phyloP scores from a whole-genome alignment of 1,140 invertebrate genomes.

The Tetragonula clypearis region DNA sequence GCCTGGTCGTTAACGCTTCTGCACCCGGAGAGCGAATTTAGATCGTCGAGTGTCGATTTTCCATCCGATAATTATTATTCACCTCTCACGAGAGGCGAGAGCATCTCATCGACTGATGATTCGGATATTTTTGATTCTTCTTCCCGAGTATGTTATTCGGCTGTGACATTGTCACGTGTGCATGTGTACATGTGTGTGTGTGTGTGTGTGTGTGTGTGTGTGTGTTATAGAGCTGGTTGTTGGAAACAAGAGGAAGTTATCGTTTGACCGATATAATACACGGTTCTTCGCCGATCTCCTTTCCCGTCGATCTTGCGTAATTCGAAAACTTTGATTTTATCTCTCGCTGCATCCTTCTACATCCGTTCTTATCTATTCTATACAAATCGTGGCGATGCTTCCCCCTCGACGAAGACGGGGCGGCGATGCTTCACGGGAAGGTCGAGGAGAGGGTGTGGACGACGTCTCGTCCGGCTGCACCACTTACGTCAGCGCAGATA shows the following conservation, averaged over 20 bases:
- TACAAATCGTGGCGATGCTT: too few relatives aligned
- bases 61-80: slow-evolving; percentile 11
- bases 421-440: slow-evolving; percentile 52
- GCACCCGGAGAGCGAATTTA: not conserved
- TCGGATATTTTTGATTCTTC: not conserved
- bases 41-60: slow-evolving; percentile 8
- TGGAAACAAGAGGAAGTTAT: not conserved
- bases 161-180: not conserved
- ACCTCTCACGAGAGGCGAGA: not conserved
- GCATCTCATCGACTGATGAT: not conserved
- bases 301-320: not conserved
- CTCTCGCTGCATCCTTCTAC: too few relatives aligned
- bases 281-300: not conserved
- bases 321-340: slow-evolving; percentile 26
- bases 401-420: not conserved
- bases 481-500: slow-evolving; percentile 59
- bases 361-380: too few relatives aligned
- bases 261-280: not conserved
- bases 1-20: slow-evolving; percentile 15
- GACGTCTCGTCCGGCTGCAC: slow-evolving; percentile 15
- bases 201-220: too few relatives aligned
- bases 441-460: slow-evolving; percentile 8
- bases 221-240: too few relatives aligned
- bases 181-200: too few relatives aligned
- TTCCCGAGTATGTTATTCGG: not conserved